Conservation (phyloP, 2,113 vertebrate species). For the Salminus brasiliensis region DNA sequence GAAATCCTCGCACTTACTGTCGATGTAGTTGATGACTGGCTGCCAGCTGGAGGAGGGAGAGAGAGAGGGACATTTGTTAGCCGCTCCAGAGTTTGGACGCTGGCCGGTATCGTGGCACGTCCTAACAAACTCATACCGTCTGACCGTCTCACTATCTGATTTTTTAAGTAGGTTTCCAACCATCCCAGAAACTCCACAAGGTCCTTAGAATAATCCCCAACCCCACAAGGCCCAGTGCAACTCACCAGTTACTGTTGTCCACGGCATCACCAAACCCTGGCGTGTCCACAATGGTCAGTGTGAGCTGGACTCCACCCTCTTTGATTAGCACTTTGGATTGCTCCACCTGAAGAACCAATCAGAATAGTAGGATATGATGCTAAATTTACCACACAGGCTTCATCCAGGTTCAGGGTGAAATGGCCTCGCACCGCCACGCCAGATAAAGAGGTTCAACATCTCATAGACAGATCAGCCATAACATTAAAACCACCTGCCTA, state of each 20-base stretch:
- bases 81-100: no score
- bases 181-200: not conserved
- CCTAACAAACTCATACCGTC: no score
- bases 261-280: constrained; percentile 81
- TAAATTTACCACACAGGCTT: no score
- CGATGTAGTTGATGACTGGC: constrained; percentile 76
- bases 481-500: no score
- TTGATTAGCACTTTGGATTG: constrained; percentile 81
- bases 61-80: no score
- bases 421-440: no score
- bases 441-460: no score
- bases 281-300: constrained; percentile 81
- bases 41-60: constrained; percentile 69
- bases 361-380: not conserved
- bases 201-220: not conserved
- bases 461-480: no score
- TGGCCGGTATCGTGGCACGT: no score
- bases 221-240: not conserved
- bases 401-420: no score
- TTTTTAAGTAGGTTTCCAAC: not conserved
- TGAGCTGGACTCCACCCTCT: constrained; percentile 81
- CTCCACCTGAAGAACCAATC: constrained; percentile 70
- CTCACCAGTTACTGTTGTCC: constrained; percentile 83
- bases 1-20: constrained; percentile 80
- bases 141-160: no score